A percentile compares a stretch with the other conserved stretches of the same genome.
Evolutionary conservation across 2,797 vertebrate species (phyloP).

Genomic region (Myiothlypis chrysogaster): DNA sequence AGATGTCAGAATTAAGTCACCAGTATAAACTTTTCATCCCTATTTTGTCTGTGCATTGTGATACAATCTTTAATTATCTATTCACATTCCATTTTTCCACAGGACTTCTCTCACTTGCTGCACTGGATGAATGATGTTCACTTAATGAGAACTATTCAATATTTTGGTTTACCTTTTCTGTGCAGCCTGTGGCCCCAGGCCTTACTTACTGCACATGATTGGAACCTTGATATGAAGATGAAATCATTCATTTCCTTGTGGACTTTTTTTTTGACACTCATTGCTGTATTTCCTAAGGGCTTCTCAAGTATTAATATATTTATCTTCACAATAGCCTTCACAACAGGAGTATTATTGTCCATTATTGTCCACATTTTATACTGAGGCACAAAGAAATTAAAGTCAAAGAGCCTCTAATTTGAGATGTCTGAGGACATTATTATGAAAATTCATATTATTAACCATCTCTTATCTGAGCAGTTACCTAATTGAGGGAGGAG

Average conservation of each 20-base stretch:
- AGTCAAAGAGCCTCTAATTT: slow-evolving; percentile 10
- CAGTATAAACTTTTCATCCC: background rate
- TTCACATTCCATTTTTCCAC: background rate
- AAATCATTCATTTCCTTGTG: slow-evolving; percentile 1
- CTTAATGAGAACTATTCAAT: background rate
- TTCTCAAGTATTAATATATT: slow-evolving; percentile 34
- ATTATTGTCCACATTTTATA: slow-evolving; percentile 6
- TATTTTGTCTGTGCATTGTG: background rate
- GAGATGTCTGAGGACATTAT: background rate
- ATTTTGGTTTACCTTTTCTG: slow-evolving; percentile 34
- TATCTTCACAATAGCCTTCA: slow-evolving; percentile 25
- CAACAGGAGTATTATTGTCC: slow-evolving; percentile 10
- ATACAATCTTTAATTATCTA: slow-evolving; percentile 32
- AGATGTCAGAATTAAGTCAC: background rate
- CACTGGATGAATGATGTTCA: background rate
- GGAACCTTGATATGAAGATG: slow-evolving; percentile 29
- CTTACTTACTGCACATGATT: background rate
- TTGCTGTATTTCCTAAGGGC: background rate
- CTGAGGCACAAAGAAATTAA: background rate
- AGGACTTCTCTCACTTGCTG: background rate
- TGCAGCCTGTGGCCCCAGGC: background rate
- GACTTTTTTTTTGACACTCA: background rate
- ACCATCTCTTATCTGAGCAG: background rate
- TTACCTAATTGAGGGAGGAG: background rate
- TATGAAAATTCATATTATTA: slow-evolving; percentile 10